A percentile compares a stretch with the other conserved stretches of the same genome.
Evolutionary conservation across 2,888 invertebrate species (phyloP).

Genomic region (Meliscaeva auricollis): DNA sequence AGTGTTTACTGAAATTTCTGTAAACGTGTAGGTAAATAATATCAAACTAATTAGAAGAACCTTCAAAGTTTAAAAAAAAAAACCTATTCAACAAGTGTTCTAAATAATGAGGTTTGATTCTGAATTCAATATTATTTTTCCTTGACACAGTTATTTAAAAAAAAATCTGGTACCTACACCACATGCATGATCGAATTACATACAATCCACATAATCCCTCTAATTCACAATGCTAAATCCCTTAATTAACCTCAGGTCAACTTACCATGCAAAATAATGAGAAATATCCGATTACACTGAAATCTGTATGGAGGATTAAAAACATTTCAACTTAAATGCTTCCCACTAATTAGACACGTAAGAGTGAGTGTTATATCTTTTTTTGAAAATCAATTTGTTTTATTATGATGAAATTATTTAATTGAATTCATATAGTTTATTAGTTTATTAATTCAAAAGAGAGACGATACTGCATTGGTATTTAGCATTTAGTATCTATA

Average conservation of each 20-base stretch:
- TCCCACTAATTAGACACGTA: not conserved
- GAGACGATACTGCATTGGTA: too few species aligned
- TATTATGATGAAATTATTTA: too few species aligned
- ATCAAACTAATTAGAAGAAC: too few species aligned
- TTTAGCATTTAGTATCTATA: too few species aligned
- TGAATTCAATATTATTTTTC: too few species aligned
- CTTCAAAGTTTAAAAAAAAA: too few species aligned
- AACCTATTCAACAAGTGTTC: too few species aligned
- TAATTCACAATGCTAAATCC: slow-evolving; percentile 24
- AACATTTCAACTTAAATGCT: not conserved
- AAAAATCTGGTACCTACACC: not conserved
- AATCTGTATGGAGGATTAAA: not conserved
- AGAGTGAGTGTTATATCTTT: not conserved
- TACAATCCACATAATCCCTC: not conserved
- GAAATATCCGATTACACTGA: not conserved
- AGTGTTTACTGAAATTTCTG: too few species aligned
- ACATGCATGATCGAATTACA: not conserved
- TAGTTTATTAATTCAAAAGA: too few species aligned
- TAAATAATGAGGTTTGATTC: too few species aligned
- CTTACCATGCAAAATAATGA: slow-evolving; percentile 13
- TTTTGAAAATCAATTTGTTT: not conserved
- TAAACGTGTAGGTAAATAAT: too few species aligned
- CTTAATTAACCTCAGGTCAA: slow-evolving; percentile 33
- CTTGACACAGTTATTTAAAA: not conserved
- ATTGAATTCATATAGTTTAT: too few species aligned